A percentile compares a stretch with the other conserved stretches of the same genome.
Evolutionary conservation across 2,113 vertebrate genomes (phyloP).

Genomic region (Pseudorectes ferrugineus): DNA sequence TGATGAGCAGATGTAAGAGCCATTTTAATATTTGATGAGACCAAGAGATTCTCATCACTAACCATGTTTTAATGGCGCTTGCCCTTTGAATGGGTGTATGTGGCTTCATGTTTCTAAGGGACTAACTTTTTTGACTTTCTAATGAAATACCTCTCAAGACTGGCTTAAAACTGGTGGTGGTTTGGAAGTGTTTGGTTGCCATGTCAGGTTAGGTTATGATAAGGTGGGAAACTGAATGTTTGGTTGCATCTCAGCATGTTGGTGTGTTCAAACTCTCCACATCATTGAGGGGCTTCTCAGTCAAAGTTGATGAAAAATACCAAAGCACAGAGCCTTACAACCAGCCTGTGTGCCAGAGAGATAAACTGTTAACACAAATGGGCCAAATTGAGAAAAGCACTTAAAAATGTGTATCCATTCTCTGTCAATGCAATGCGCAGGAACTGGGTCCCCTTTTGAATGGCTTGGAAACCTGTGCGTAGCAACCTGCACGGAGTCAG

Average conservation of each 20-base stretch:
- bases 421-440: background rate
- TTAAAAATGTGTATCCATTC: background rate
- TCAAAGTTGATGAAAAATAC: background rate
- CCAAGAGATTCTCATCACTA: constrained; percentile 70
- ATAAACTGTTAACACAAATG: background rate
- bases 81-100: constrained; percentile 30
- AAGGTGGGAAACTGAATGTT: background rate
- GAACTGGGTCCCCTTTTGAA: background rate
- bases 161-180: background rate
- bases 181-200: background rate
- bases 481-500: background rate
- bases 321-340: background rate
- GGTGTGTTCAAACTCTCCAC: background rate
- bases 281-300: background rate
- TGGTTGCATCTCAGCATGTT: background rate
- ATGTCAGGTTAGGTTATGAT: background rate
- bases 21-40: constrained; percentile 80
- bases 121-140: constrained; percentile 54
- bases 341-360: background rate
- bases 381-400: background rate
- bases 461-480: background rate
- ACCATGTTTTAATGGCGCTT: constrained; percentile 69
- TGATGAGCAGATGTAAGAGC: constrained; percentile 56
- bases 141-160: constrained; percentile 37
- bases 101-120: constrained; percentile 40